Percentiles rank a stretch among this genome's conserved stretches.
Conservation (phyloP, 2,113 vertebrate species). For the Lynx canadensis region DNA sequence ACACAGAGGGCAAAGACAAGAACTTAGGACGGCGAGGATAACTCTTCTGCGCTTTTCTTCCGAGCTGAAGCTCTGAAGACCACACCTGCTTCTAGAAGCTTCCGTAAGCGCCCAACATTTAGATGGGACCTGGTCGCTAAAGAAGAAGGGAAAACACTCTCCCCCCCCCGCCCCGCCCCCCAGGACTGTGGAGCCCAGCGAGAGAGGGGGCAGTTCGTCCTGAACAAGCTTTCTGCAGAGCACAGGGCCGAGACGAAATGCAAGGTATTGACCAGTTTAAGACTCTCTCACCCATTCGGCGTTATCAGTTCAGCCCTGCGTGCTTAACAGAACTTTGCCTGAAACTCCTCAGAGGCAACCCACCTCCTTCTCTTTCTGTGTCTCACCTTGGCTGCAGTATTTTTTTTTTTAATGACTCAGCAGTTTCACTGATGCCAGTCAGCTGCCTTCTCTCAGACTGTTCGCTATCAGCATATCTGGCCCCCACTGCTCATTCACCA, state of each 20-base stretch:
- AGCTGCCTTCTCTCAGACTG: constrained; percentile 38
- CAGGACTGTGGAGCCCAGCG: neutral
- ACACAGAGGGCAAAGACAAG: neutral
- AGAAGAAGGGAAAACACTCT: neutral
- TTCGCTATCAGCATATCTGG: constrained; percentile 36
- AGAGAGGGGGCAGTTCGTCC: neutral
- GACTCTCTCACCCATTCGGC: neutral
- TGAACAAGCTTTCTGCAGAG: constrained; percentile 38
- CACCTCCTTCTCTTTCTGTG: neutral
- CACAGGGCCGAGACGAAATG: constrained; percentile 54
- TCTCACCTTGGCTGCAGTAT: constrained; percentile 56
- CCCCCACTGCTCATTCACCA: constrained; percentile 28
- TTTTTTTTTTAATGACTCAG: constrained; percentile 44
- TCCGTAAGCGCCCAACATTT: neutral
- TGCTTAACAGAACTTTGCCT: constrained; percentile 18
- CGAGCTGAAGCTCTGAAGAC: neutral
- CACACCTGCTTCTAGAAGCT: neutral
- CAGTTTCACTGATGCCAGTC: constrained; percentile 56
- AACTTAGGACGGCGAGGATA: neutral
- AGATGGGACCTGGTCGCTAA: neutral
- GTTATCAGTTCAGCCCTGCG: constrained; percentile 55
- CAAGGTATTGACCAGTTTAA: constrained; percentile 60
- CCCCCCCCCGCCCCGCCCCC: rapidly evolving
- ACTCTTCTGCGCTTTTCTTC: rapidly evolving
- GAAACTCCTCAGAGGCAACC: constrained; percentile 10